A percentile compares a stretch with the other conserved stretches of the same genome.
Conservation (phyloP, 1,140 invertebrate species). For the Idris sp. region DNA sequence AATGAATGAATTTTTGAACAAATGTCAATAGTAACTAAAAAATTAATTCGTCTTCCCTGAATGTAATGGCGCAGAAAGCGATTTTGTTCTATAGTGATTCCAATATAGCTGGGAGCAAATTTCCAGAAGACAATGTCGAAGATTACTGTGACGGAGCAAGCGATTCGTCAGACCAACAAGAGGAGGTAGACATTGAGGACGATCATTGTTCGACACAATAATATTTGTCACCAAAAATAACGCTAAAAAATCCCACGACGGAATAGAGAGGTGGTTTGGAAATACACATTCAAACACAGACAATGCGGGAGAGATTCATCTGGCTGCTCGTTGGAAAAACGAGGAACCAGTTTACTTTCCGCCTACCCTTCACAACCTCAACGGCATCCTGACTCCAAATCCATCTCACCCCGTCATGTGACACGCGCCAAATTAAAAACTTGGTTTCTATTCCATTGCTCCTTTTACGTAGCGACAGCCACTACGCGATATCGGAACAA, state of each 20-base stretch:
- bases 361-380: conserved; percentile 59
- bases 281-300: conserved; percentile 76
- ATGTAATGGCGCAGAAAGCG: conserved; percentile 39
- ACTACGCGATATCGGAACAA: conserved; percentile 61
- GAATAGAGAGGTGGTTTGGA: conserved; percentile 72
- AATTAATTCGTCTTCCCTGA: conserved; percentile 53
- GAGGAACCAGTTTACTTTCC: conserved; percentile 64
- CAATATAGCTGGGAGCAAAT: conserved; percentile 70
- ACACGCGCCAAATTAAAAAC: conserved; percentile 78
- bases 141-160: conserved; percentile 68
- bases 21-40: conserved; percentile 40
- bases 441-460: conserved; percentile 71
- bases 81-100: conserved; percentile 67
- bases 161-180: conserved; percentile 61
- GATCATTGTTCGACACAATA: conserved; percentile 79
- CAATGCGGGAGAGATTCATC: conserved; percentile 77
- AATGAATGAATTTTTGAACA: conserved; percentile 1
- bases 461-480: conserved; percentile 62
- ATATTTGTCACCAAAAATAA: conserved; percentile 79
- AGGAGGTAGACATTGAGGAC: conserved; percentile 69
- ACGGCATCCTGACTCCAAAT: conserved; percentile 60
- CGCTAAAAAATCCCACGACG: conserved; percentile 70
- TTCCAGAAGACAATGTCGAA: conserved; percentile 76
- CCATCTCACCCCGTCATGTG: conserved; percentile 70
- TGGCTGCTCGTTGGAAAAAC: conserved; percentile 69